A percentile compares a stretch with the other conserved stretches of the same genome.
Conservation (phyloP, 2,113 vertebrate species). For the Narcine bancroftii region DNA sequence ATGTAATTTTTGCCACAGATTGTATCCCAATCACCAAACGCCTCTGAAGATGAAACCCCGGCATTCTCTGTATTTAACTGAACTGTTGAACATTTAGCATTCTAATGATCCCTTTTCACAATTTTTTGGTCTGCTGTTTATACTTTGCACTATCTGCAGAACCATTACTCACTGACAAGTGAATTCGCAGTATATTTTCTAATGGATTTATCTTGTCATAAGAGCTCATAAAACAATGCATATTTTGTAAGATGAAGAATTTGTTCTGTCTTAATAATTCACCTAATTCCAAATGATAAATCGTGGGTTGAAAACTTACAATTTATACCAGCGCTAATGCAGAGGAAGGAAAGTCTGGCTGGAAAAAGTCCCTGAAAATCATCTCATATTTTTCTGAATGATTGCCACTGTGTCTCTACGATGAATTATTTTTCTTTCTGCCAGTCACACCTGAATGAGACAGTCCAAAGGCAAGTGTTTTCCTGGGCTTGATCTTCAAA, state of each 20-base stretch:
- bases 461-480: not conserved
- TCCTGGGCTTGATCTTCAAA: not conserved
- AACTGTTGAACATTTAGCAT: not conserved
- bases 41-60: not conserved
- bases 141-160: not conserved
- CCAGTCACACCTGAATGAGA: not conserved
- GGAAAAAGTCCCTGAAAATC: not conserved
- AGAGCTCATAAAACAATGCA: constrained; percentile 6
- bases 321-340: not conserved
- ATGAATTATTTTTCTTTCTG: not conserved
- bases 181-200: not conserved
- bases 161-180: constrained; percentile 28
- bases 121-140: not conserved
- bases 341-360: not conserved
- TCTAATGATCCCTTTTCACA: not conserved
- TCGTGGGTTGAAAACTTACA: not conserved
- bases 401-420: no score
- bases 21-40: not conserved
- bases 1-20: no score
- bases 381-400: not conserved
- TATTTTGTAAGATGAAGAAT: constrained; percentile 13
- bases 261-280: not conserved
- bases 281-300: constrained; percentile 27
- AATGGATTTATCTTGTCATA: constrained; percentile 25
- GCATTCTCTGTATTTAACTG: not conserved